Percentiles rank a stretch among this genome's conserved stretches.
Conservation (phyloP, 2,888 invertebrate species). For the Trisateles emortualis region DNA sequence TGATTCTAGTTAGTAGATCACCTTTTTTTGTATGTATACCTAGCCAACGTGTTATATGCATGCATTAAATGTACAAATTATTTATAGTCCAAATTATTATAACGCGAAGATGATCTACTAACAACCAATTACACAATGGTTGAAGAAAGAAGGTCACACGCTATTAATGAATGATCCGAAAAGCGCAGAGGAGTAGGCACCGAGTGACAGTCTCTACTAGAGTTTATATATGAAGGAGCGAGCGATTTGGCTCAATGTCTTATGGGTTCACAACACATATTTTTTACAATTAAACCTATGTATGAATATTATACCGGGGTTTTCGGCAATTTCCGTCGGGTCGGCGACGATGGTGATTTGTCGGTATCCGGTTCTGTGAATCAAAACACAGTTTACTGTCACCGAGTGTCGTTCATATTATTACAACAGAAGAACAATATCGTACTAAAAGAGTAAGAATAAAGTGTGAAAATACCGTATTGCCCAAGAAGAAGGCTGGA, state of each 20-base stretch:
- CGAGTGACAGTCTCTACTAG: conserved; percentile 84
- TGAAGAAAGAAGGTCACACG: conserved; percentile 60
- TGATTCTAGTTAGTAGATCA: conserved; percentile 62
- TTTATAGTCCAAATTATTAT: conserved; percentile 23
- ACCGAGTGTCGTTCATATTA: conserved; percentile 31
- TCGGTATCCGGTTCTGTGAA: conserved; percentile 94
- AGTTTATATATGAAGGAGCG: conserved; percentile 70
- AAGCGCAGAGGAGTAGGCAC: conserved; percentile 84
- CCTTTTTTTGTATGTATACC: conserved; percentile 34
- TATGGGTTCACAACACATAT: conserved; percentile 87
- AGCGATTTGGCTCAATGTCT: conserved; percentile 74
- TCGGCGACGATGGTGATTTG: conserved; percentile 95
- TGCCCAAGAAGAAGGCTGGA: conserved; percentile 56
- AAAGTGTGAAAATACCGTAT: conserved; percentile 50
- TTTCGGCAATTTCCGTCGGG: conserved; percentile 97
- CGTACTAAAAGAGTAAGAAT: conserved; percentile 23
- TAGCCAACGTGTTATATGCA: not conserved
- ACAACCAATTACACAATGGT: conserved; percentile 59
- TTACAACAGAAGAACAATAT: conserved; percentile 15
- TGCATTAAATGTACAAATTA: conserved; percentile 17
- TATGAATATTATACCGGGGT: conserved; percentile 96
- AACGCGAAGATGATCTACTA: conserved; percentile 62
- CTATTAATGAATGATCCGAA: conserved; percentile 67
- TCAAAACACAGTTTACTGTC: conserved; percentile 70
- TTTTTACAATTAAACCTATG: conserved; percentile 84